These are phyloP conservation scores for Adelges cooleyi DNA, from an alignment of 1,140 invertebrate species.

Conservation along the genomic window DNA sequence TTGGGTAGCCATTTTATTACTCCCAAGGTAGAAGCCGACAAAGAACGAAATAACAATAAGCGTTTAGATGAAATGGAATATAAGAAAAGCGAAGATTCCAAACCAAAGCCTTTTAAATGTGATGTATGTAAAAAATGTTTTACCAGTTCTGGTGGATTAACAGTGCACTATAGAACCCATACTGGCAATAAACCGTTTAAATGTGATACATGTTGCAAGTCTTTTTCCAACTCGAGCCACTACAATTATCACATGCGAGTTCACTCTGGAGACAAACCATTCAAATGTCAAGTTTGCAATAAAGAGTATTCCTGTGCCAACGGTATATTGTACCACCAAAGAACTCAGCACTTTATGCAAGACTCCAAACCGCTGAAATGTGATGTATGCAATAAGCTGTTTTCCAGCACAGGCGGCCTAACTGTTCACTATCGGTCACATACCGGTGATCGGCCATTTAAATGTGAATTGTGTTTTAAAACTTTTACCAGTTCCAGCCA, in stretches of 20 bases:
- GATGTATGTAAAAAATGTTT: slow-evolving; percentile 25
- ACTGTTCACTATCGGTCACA: slow-evolving; percentile 78
- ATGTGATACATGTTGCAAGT: slow-evolving; percentile 38
- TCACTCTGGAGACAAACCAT: slow-evolving; percentile 29
- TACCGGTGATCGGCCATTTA: slow-evolving; percentile 41
- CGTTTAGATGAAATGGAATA: background rate
- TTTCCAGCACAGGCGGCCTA: slow-evolving; percentile 16
- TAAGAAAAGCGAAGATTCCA: background rate
- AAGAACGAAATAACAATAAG: background rate
- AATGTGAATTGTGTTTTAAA: slow-evolving; percentile 28
- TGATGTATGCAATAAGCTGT: slow-evolving; percentile 29
- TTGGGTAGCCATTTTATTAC: slow-evolving; percentile 7
- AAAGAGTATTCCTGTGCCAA: slow-evolving; percentile 28
- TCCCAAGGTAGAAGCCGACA: background rate
- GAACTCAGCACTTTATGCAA: slow-evolving; percentile 20
- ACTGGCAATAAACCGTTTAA: slow-evolving; percentile 56
- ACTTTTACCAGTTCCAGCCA: slow-evolving; percentile 23
- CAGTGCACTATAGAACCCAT: slow-evolving; percentile 49
- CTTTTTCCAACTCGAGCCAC: slow-evolving; percentile 28
- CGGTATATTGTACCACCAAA: slow-evolving; percentile 19
- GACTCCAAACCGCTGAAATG: slow-evolving; percentile 54
- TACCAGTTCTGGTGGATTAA: slow-evolving; percentile 20
- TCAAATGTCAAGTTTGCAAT: slow-evolving; percentile 28
- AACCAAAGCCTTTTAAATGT: slow-evolving; percentile 27
- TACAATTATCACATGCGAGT: slow-evolving; percentile 29